Conservation (phyloP, 1,140 invertebrate species). For the Rhyzopertha dominica region DNA sequence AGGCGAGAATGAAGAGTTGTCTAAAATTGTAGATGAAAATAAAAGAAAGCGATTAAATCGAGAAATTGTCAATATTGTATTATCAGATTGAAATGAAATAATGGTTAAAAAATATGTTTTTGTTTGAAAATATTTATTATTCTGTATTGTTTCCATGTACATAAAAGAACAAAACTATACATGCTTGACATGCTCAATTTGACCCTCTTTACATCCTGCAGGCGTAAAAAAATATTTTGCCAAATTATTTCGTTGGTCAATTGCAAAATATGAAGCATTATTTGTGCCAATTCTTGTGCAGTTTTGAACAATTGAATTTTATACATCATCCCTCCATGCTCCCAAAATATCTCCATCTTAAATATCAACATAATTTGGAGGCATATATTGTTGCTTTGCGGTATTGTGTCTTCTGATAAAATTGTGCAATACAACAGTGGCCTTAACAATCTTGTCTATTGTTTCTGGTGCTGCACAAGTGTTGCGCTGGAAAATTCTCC, state of each 20-base stretch:
- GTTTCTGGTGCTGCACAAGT: conserved; percentile 33
- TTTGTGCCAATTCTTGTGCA: conserved; percentile 10
- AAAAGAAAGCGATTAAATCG: too few species aligned
- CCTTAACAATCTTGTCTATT: conserved; percentile 30
- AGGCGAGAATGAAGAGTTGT: too few species aligned
- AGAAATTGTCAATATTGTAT: too few species aligned
- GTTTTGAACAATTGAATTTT: neutral
- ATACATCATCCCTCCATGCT: conserved; percentile 6
- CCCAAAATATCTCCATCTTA: conserved; percentile 7
- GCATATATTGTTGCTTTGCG: conserved; percentile 2
- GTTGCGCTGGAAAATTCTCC: conserved; percentile 29
- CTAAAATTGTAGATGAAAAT: too few species aligned
- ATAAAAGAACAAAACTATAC: too few species aligned
- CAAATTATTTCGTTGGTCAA: neutral
- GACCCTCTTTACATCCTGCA: conserved; percentile 6
- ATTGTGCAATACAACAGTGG: conserved; percentile 23
- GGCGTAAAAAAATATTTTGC: conserved; percentile 10
- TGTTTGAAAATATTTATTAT: too few species aligned
- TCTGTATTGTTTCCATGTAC: too few species aligned
- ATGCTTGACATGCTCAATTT: conserved; percentile 7
- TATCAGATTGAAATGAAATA: too few species aligned
- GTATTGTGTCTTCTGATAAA: conserved; percentile 12
- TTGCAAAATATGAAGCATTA: conserved; percentile 1
- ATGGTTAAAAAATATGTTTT: too few species aligned
- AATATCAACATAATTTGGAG: conserved; percentile 6